Base-by-base conservation (phyloP, 2,888 invertebrate species). In the Scotopteryx bipunctaria region DNA sequence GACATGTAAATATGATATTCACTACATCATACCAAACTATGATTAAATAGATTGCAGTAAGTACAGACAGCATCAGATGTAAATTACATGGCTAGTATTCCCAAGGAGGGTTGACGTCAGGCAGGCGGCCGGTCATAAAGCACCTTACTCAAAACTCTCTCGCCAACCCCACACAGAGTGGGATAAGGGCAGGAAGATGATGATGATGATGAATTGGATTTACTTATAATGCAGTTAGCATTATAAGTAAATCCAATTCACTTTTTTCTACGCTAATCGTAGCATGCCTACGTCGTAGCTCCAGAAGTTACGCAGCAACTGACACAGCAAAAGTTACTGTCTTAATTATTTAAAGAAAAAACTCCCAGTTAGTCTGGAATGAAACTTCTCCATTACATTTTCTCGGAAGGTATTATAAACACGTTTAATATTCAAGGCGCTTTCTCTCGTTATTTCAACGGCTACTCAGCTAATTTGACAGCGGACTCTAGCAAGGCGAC, bases 381-480 rank as follows among this genome's bases (percentile, higher is more conserved):
- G 48, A 60, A 70, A 59, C 53, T 59, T 59, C 50, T 44, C 57
- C 42, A 53, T 65, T 66, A 61, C 45, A 42, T 69, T 65, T 64
- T 57, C 57, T 50, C 48, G 47, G 42, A 46, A 48, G 49, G 56
- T 61, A 61, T 63, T 59, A 61, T 57, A 63, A 67, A 65, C 62
- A 65, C 63, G 53, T 64, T 71, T 72, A 71, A 69, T 72, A 73
- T 73, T 71, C 68, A 68, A 54, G 47, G 58, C 61, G 58, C 63
- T 64, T 68, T 56, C 55, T 62, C 68, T 64, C 69, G 66, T 71
- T 66, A 68, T 68, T 65, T 73, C 67, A 69, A 62, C 66, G 56
- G 57, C 54, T 68, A 65, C 55, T 62, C 61, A 58, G 57, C 57
- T 71, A 68, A 73, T 71, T 70, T 72, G 71, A 72, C 70, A 67